Base-by-base conservation (phyloP, 2,113 vertebrate genomes). In the Gallinago paraguaiae region DNA sequence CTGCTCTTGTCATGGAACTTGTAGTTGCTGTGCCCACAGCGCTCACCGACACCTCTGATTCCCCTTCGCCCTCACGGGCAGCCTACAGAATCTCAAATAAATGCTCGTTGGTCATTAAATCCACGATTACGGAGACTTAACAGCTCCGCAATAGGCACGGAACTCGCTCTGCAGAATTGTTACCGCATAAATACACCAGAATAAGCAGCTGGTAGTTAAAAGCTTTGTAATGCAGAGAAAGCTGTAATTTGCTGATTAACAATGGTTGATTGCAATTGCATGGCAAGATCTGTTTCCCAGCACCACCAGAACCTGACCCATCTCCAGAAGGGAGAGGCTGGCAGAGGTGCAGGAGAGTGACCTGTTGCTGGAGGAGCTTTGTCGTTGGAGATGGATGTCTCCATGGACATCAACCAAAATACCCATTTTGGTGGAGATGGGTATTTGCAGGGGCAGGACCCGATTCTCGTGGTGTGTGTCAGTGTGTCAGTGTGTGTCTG, bases 191-290 rank as follows among this genome's bases (percentile, higher is more conserved):
- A 97, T 28, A 91, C 9, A 65, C n/a, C 76, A 56, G 30, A 54
- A 91, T 63, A 81, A 96, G 91, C 92, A 97, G 95, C 95, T 95
- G 94, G 93, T 86, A 75, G 93, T 95, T 92, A 93, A 96, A 95
- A 87, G 92, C 90, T 95, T 74, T 86, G 95, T 86, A 95, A 92
- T 53, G 78, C 39, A 16, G 23, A 68, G 88, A 60, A 95, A 85
- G 93, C 88, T 97, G 91, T 94, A 91, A 96, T 96, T 96, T 97
- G 78, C 95, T 94, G 95, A 95, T 97, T 96, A 95, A 71, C 95
- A 50, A 76, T 37, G 61, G 53, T 88, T 91, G 95, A 86, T 95
- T 88, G 81, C 43, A 33, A 20, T 33, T 68, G 41, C 39, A 25
- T 53, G 74, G 68, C 12, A 2, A 25, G 24, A 20, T 63, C 71